A percentile compares a stretch with the other conserved stretches of the same genome.
Conservation (phyloP, 2,113 vertebrate genomes). For the Megaleporinus macrocephalus region DNA sequence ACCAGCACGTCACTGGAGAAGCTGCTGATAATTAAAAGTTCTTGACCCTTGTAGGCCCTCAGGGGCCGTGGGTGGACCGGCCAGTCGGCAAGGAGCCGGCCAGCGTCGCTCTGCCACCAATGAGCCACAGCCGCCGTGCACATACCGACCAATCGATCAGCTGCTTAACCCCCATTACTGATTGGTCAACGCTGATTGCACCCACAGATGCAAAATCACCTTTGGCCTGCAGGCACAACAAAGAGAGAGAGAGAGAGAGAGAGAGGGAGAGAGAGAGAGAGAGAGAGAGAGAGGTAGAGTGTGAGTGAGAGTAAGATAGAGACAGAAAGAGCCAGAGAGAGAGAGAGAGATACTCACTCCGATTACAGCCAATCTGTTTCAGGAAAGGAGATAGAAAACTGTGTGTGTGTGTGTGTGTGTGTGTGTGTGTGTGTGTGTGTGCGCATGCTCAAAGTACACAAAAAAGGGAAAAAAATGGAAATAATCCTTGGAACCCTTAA, state of each 20-base stretch:
- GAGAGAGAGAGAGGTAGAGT: not conserved
- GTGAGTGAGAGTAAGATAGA: not conserved
- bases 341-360: not conserved
- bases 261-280: not conserved
- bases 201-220: slow-evolving; percentile 84
- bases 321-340: not conserved
- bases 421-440: too few relatives aligned
- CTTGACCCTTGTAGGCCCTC: slow-evolving; percentile 84
- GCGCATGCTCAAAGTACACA: too few relatives aligned
- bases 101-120: slow-evolving; percentile 74
- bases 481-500: too few relatives aligned
- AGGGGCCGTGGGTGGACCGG: slow-evolving; percentile 73
- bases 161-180: slow-evolving; percentile 91
- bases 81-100: slow-evolving; percentile 81
- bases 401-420: too few relatives aligned
- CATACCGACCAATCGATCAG: slow-evolving; percentile 82
- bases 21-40: slow-evolving; percentile 93
- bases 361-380: too few relatives aligned
- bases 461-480: too few relatives aligned
- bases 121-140: slow-evolving; percentile 64
- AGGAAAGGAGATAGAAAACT: too few relatives aligned
- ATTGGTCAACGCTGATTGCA: slow-evolving; percentile 88
- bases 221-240: slow-evolving; percentile 76
- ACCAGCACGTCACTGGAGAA: slow-evolving; percentile 84
- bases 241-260: slow-evolving; percentile 61